phyloP scores from a whole-genome alignment of 2,113 vertebrate species.

The Lucifuga dentata region DNA sequence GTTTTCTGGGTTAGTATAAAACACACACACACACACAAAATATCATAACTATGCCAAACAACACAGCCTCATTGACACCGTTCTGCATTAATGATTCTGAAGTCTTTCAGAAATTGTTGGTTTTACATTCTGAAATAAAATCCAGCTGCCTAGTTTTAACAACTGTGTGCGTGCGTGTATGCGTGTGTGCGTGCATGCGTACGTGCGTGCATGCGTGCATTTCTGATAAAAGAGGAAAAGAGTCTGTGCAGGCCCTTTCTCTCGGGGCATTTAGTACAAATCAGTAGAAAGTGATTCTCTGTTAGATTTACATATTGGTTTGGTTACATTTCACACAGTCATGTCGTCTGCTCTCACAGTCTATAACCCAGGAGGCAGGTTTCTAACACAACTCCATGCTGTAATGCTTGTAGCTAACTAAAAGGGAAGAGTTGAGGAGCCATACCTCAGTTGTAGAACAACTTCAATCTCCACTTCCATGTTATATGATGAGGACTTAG shows the following conservation, averaged over 20 bases:
- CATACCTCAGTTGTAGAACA: too few species aligned
- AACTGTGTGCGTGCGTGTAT: slow-evolving; percentile 33
- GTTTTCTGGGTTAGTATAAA: slow-evolving; percentile 2
- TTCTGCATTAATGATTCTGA: slow-evolving; percentile 70
- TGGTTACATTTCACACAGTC: slow-evolving; percentile 2
- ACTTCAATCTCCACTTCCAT: background rate
- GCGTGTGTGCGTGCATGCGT: slow-evolving; percentile 3
- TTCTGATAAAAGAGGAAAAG: background rate
- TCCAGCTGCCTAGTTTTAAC: slow-evolving; percentile 63
- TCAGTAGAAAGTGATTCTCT: slow-evolving; percentile 3
- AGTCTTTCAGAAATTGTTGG: slow-evolving; percentile 65
- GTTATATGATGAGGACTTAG: background rate
- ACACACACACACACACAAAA: background rate
- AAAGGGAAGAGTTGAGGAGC: too few species aligned
- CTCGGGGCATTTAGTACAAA: slow-evolving; percentile 24
- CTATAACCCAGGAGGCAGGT: too few species aligned
- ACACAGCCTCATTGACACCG: slow-evolving; percentile 63
- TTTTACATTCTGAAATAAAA: slow-evolving; percentile 72
- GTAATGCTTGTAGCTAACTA: too few species aligned
- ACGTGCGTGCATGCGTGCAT: too few species aligned
- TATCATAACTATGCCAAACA: background rate
- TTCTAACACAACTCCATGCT: too few species aligned
- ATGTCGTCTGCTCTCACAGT: background rate
- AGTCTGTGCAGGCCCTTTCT: background rate
- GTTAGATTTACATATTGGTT: slow-evolving; percentile 9